Percentiles rank a stretch among this genome's conserved stretches.
Conservation (phyloP, 1,140 invertebrate genomes). For the Spodoptera litura region DNA sequence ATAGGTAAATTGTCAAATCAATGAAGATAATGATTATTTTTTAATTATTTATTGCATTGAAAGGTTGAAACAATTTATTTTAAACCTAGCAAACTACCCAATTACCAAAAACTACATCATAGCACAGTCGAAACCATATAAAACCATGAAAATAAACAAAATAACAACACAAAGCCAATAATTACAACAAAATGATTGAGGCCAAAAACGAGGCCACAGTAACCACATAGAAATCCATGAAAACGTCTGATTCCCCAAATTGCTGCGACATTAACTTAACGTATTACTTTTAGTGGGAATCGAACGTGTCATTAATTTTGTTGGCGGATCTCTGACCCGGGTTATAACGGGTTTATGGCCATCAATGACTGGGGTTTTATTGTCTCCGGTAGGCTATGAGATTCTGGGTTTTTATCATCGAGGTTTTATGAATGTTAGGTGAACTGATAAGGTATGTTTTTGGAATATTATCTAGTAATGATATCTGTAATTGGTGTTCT, state of each 20-base stretch:
- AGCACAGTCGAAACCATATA: neutral
- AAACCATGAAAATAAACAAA: neutral
- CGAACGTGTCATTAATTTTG: constrained; percentile 41
- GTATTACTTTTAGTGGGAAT: constrained; percentile 41
- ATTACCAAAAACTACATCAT: too few relatives aligned
- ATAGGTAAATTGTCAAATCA: too few relatives aligned
- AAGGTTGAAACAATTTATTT: too few relatives aligned
- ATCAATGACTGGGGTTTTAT: constrained; percentile 34
- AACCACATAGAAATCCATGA: constrained; percentile 3
- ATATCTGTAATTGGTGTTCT: too few relatives aligned
- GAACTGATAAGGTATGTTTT: too few relatives aligned
- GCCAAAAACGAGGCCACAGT: constrained; percentile 11
- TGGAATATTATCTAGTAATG: too few relatives aligned
- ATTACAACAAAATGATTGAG: neutral
- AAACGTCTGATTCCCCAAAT: constrained; percentile 36
- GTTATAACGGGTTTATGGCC: constrained; percentile 21
- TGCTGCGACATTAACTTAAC: constrained; percentile 36
- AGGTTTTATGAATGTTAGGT: too few relatives aligned
- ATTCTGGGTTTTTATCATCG: too few relatives aligned
- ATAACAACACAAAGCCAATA: neutral
- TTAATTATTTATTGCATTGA: too few relatives aligned
- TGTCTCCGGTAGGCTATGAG: neutral
- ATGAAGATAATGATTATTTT: too few relatives aligned
- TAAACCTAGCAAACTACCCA: too few relatives aligned
- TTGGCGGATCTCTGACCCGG: neutral